Conservation (phyloP, 2,797 vertebrate species). For the Tapera naevia region DNA sequence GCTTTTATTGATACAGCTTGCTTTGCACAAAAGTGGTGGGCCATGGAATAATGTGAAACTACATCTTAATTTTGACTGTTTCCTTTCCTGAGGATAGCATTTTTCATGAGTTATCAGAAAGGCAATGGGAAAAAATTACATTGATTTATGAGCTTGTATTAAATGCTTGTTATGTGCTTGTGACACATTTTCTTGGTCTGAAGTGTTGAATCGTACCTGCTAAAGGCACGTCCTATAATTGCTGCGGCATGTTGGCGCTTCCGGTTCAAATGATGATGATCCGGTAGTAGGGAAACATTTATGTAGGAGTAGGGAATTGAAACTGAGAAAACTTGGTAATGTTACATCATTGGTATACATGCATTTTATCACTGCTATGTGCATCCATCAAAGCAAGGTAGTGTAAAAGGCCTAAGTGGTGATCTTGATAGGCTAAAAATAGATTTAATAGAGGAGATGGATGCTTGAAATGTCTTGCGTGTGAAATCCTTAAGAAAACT, state of each 20-base stretch:
- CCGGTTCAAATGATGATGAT: neutral
- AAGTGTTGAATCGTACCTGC: neutral
- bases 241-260: neutral
- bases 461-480: neutral
- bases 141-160: neutral
- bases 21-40: neutral
- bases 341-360: neutral
- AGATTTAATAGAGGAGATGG: neutral
- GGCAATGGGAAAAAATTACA: neutral
- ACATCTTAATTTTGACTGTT: neutral
- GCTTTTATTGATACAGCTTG: neutral
- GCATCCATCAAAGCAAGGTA: neutral
- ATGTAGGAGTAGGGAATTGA: neutral
- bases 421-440: neutral
- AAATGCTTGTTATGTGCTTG: neutral
- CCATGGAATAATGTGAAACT: neutral
- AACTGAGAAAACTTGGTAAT: neutral
- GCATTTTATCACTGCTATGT: neutral
- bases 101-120: neutral
- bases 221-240: neutral
- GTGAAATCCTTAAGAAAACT: neutral
- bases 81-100: neutral
- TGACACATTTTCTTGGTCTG: neutral
- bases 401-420: neutral
- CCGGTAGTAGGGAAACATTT: neutral